A percentile compares a stretch with the other conserved stretches of the same genome.
phyloP scores from a whole-genome alignment of 23 tunicate genomes.

The Halocynthia roretzi region DNA sequence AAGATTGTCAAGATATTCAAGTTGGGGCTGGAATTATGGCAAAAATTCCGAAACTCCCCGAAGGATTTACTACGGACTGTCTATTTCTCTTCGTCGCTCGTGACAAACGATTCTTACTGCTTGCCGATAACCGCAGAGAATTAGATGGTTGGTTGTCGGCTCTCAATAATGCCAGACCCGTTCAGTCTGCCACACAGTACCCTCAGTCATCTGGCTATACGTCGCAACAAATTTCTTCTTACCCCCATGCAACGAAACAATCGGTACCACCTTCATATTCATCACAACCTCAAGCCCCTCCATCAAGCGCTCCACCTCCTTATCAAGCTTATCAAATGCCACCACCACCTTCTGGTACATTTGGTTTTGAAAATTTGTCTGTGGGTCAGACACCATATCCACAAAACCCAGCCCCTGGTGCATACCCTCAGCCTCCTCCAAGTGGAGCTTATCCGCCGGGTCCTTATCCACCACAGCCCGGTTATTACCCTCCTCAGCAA shows the following conservation, averaged over 20 bases:
- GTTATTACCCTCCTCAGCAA: conserved; percentile 11
- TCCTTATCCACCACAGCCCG: conserved; percentile 28
- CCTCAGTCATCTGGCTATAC: conserved; percentile 24
- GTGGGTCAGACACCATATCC: conserved; percentile 16
- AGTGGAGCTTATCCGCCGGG: conserved; percentile 16
- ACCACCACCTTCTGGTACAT: conserved; percentile 1
- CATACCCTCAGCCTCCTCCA: conserved; percentile 1
- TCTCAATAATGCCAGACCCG: conserved; percentile 31
- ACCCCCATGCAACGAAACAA: conserved; percentile 1
- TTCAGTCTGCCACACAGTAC: conserved; percentile 5
- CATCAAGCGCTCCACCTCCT: conserved; percentile 30
- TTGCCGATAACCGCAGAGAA: conserved; percentile 48
- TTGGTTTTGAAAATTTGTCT: conserved; percentile 10
- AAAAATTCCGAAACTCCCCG: conserved; percentile 47
- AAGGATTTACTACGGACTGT: conserved; percentile 38
- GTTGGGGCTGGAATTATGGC: conserved; percentile 80
- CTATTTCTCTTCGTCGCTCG: conserved; percentile 33
- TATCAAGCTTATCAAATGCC: background rate
- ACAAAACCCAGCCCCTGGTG: conserved; percentile 17
- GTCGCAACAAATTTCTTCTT: conserved; percentile 18
- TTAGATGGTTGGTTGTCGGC: conserved; percentile 76
- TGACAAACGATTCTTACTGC: conserved; percentile 41
- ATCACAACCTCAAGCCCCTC: conserved; percentile 12
- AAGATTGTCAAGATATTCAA: conserved; percentile 57
- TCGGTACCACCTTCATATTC: conserved; percentile 10